phyloP scores from a whole-genome alignment of 2,888 invertebrate genomes.

The Macroteleia sp. region DNA sequence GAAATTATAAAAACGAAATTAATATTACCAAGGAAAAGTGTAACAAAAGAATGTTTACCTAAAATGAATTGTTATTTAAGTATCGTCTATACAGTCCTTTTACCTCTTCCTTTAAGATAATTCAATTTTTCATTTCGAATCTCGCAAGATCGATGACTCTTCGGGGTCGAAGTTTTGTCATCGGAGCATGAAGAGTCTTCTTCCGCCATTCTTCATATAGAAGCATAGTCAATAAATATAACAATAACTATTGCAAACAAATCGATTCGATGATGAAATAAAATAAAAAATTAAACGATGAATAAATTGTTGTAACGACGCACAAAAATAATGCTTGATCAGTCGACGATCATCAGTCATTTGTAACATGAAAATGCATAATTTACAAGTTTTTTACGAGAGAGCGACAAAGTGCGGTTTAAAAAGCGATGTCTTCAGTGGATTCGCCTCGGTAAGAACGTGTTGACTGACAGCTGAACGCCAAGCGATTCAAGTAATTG shows the following conservation, averaged over 20 bases:
- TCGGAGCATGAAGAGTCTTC: slow-evolving; percentile 45
- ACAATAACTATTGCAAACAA: slow-evolving; percentile 5
- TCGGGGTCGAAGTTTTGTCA: slow-evolving; percentile 36
- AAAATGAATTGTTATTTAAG: no score
- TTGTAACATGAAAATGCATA: slow-evolving; percentile 20
- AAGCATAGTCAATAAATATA: slow-evolving; percentile 12
- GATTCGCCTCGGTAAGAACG: slow-evolving; percentile 60
- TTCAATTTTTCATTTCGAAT: slow-evolving; percentile 74
- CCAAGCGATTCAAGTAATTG: slow-evolving; percentile 62
- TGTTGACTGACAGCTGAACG: slow-evolving; percentile 65
- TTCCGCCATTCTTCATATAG: slow-evolving; percentile 44
- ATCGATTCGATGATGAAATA: background rate
- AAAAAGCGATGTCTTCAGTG: slow-evolving; percentile 34
- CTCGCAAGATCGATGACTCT: slow-evolving; percentile 67
- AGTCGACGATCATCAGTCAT: slow-evolving; percentile 18
- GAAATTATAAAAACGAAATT: no score
- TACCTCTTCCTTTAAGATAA: slow-evolving; percentile 78
- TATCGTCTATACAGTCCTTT: background rate
- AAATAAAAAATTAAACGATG: background rate
- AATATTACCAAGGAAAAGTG: no score
- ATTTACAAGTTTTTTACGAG: slow-evolving; percentile 2
- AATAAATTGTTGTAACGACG: background rate
- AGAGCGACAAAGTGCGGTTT: slow-evolving; percentile 7
- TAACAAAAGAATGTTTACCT: no score
- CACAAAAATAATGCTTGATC: background rate